These are phyloP conservation scores for Allochrocebus solatus DNA, from an alignment of 2,797 vertebrate species.

Conservation along the genomic window DNA sequence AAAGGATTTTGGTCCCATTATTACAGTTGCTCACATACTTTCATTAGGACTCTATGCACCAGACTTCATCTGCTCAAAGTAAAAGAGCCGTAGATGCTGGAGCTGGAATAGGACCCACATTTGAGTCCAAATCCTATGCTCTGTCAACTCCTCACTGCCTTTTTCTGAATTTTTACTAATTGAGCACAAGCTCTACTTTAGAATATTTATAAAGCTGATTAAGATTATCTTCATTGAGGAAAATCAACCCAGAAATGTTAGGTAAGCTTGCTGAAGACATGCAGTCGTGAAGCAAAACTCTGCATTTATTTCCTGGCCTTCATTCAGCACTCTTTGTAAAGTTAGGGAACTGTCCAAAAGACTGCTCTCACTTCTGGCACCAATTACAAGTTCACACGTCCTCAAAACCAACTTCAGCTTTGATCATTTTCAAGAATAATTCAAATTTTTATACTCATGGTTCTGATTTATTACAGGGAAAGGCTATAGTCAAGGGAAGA, in stretches of 20 bases:
- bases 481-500: neutral
- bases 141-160: neutral
- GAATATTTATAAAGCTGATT: neutral
- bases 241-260: neutral
- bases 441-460: neutral
- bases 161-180: neutral
- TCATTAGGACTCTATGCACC: neutral
- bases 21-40: neutral
- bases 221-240: neutral
- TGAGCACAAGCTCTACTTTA: neutral
- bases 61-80: neutral
- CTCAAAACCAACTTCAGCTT: neutral
- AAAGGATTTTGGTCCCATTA: neutral
- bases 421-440: neutral
- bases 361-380: neutral
- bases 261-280: neutral
- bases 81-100: rapidly evolving
- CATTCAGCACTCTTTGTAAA: neutral
- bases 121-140: neutral
- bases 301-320: neutral
- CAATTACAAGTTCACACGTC: neutral
- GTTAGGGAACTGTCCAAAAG: neutral
- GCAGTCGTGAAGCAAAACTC: neutral
- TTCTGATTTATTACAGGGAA: neutral
- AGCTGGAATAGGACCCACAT: neutral